Conservation (phyloP, 1,140 invertebrate genomes). For the Aphis craccivora region DNA sequence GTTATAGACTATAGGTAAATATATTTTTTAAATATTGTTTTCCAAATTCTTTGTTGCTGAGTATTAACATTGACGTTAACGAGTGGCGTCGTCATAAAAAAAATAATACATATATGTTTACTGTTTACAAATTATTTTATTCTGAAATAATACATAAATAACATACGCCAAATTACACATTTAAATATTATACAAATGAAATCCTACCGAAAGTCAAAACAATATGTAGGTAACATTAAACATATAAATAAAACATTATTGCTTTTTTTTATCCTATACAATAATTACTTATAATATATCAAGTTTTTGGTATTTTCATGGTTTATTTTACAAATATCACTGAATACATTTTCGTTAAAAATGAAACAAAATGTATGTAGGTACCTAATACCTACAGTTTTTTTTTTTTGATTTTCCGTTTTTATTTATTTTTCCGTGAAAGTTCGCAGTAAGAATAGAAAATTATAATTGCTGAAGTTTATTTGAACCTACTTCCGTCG, state of each 20-base stretch:
- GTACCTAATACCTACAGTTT: no score
- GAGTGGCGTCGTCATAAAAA: not conserved
- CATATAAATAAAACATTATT: not conserved
- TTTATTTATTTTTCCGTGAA: not conserved
- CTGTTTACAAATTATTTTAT: conserved; percentile 7
- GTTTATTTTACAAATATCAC: not conserved
- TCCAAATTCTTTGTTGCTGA: not conserved
- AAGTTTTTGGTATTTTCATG: not conserved
- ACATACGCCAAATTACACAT: not conserved
- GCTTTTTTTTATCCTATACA: not conserved
- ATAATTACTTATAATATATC: not conserved
- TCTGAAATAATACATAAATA: not conserved
- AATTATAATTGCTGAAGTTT: not conserved
- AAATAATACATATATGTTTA: not conserved
- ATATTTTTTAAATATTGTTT: not conserved
- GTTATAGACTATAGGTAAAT: not conserved
- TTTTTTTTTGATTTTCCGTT: not conserved
- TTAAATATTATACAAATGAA: not conserved
- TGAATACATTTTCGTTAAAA: not conserved
- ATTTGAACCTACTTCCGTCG: not conserved
- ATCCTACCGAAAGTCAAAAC: not conserved
- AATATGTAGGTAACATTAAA: not conserved
- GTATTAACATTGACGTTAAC: not conserved
- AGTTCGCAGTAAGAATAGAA: not conserved
- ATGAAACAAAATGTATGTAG: not conserved